phyloP scores from a whole-genome alignment of 2,888 invertebrate genomes.

The Patella ulyssiponensis region DNA sequence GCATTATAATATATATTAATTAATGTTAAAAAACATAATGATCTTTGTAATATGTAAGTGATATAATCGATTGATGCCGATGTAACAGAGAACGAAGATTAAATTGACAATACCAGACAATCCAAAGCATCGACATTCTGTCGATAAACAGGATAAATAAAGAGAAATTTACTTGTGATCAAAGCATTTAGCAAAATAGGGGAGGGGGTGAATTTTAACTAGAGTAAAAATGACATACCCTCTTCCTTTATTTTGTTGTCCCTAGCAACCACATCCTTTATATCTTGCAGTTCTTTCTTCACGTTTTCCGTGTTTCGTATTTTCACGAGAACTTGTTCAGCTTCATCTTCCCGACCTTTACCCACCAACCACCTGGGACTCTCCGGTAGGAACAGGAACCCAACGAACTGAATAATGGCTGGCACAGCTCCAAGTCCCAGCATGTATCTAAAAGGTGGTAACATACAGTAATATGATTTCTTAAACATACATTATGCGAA shows the following conservation, averaged over 20 bases:
- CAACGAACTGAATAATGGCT: slow-evolving; percentile 74
- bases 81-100: no score
- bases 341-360: slow-evolving; percentile 52
- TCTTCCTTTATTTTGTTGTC: slow-evolving; percentile 19
- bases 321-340: slow-evolving; percentile 60
- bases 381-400: slow-evolving; percentile 75
- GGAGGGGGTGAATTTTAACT: neutral
- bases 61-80: no score
- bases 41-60: neutral
- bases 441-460: slow-evolving; percentile 71
- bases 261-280: slow-evolving; percentile 55
- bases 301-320: slow-evolving; percentile 68
- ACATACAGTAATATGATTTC: no score
- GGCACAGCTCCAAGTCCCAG: slow-evolving; percentile 75
- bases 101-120: no score
- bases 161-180: neutral
- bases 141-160: neutral
- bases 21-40: no score
- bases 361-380: slow-evolving; percentile 72
- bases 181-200: neutral
- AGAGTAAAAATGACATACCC: no score
- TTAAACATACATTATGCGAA: no score
- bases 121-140: neutral
- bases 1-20: no score
- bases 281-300: slow-evolving; percentile 70